These are phyloP conservation scores for Polyploca ridens DNA, from an alignment of 2,888 invertebrate genomes.

Conservation along the genomic window DNA sequence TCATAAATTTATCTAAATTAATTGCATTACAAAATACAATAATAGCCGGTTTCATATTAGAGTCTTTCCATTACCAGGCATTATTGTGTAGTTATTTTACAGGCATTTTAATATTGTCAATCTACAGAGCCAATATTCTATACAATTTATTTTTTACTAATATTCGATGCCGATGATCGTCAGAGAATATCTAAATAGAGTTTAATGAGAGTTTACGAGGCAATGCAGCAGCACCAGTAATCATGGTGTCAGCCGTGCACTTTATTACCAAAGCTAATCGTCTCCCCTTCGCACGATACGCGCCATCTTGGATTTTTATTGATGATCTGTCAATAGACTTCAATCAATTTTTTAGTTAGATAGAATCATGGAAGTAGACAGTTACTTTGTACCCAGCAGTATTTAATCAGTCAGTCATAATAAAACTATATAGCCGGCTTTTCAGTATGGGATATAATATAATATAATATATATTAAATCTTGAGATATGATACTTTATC, in stretches of 20 bases:
- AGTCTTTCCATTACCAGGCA: no score
- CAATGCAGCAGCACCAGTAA: conserved; percentile 52
- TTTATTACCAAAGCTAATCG: conserved; percentile 77
- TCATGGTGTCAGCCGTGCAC: conserved; percentile 76
- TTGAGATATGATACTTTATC: no score
- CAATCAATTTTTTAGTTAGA: conserved; percentile 14
- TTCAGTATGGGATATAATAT: no score
- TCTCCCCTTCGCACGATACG: conserved; percentile 33
- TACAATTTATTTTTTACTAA: conserved; percentile 2
- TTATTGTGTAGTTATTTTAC: no score
- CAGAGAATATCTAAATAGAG: conserved; percentile 48
- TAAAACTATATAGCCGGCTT: neutral
- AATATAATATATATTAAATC: no score
- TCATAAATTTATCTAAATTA: no score
- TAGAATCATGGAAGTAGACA: neutral
- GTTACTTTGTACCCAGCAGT: neutral
- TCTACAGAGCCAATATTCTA: neutral
- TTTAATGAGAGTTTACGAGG: conserved; percentile 59
- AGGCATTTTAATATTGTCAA: neutral
- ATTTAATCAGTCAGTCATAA: neutral
- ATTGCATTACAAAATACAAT: no score
- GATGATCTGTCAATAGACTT: conserved; percentile 58
- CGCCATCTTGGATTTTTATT: conserved; percentile 48
- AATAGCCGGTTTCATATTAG: no score
- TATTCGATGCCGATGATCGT: neutral